Evolutionary conservation across 1,140 invertebrate genomes (phyloP).

Genomic region (Nasonia longicornis): DNA sequence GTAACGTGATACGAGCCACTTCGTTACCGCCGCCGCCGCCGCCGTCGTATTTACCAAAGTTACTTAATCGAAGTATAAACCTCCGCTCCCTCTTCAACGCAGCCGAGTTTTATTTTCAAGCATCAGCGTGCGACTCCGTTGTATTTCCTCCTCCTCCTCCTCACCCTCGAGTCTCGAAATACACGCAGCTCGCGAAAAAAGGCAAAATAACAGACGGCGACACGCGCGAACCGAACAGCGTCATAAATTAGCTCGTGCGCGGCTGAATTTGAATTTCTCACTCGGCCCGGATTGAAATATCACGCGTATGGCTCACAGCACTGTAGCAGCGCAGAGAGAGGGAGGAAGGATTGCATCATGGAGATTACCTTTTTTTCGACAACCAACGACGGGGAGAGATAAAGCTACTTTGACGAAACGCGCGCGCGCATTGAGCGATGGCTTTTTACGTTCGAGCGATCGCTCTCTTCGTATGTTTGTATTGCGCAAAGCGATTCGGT

Average conservation of each 20-base stretch:
- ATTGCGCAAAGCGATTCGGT: slow-evolving; percentile 14
- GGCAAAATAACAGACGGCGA: not conserved
- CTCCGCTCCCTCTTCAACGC: not conserved
- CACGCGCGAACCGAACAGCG: slow-evolving; percentile 5
- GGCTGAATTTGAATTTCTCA: slow-evolving; percentile 39
- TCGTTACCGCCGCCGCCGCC: too few relatives aligned
- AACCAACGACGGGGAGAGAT: slow-evolving; percentile 19
- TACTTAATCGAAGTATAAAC: slow-evolving; percentile 44
- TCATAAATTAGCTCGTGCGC: slow-evolving; percentile 31
- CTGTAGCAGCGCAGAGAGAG: not conserved
- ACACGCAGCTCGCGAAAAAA: slow-evolving; percentile 3
- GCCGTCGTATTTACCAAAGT: slow-evolving; percentile 40
- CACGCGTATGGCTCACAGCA: slow-evolving; percentile 14
- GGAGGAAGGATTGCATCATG: slow-evolving; percentile 24
- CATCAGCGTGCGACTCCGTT: not conserved
- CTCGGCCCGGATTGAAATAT: slow-evolving; percentile 35
- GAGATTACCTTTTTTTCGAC: slow-evolving; percentile 35
- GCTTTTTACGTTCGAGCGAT: slow-evolving; percentile 8
- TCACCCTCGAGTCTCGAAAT: slow-evolving; percentile 21
- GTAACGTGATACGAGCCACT: slow-evolving; percentile 31
- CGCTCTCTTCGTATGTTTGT: slow-evolving; percentile 13
- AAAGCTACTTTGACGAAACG: slow-evolving; percentile 39
- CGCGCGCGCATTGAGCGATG: not conserved
- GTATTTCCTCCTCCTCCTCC: slow-evolving; percentile 6
- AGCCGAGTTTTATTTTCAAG: slow-evolving; percentile 42